Evolutionary conservation across 2,888 invertebrate genomes (phyloP).

Genomic region (Tholera decimalis): DNA sequence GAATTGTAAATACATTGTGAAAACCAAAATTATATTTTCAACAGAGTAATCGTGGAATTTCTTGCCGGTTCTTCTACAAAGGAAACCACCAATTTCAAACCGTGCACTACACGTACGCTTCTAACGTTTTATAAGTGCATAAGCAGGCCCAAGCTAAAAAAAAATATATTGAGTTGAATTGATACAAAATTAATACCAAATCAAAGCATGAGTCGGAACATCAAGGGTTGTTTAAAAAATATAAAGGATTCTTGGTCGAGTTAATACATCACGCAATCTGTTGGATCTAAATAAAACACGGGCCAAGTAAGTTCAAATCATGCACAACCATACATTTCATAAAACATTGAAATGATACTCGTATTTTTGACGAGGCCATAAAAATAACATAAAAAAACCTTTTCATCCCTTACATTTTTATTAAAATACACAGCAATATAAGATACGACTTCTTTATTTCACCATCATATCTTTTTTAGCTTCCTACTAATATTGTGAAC

Average conservation of each 20-base stretch:
- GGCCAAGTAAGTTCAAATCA: conserved; percentile 29
- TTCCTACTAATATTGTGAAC: neutral
- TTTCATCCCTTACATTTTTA: conserved; percentile 34
- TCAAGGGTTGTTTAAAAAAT: neutral
- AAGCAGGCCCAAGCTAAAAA: too few species aligned
- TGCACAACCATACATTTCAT: conserved; percentile 45
- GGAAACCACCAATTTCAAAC: too few species aligned
- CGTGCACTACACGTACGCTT: too few species aligned
- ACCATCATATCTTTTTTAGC: conserved; percentile 15
- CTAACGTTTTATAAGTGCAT: too few species aligned
- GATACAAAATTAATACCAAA: neutral
- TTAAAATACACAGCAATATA: conserved; percentile 46
- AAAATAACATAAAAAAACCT: conserved; percentile 44
- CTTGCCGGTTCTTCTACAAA: too few species aligned
- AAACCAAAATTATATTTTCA: too few species aligned
- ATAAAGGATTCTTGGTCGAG: neutral
- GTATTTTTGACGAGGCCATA: conserved; percentile 24
- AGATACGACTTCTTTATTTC: conserved; percentile 37
- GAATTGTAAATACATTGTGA: too few species aligned
- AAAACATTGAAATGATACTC: conserved; percentile 40
- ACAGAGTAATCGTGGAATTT: too few species aligned
- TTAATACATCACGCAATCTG: conserved; percentile 7
- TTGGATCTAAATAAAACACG: conserved; percentile 21
- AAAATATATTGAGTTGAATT: too few species aligned
- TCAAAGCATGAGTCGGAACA: neutral